Evolutionary conservation across 2,797 vertebrate species (phyloP).

Genomic region (Sphenopsis melanotis): DNA sequence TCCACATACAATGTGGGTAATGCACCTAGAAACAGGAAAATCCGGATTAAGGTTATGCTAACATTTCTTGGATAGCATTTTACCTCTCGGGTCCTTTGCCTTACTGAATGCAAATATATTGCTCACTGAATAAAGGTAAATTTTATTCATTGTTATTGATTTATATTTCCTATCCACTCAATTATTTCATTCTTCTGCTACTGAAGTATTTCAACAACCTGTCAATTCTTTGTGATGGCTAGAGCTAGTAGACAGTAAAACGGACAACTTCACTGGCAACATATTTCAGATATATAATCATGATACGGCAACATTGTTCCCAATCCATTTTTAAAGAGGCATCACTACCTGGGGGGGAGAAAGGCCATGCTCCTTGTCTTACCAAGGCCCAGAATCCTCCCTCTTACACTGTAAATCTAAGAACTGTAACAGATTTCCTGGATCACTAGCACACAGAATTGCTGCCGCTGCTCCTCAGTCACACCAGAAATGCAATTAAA

Average conservation of each 20-base stretch:
- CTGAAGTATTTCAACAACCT: not conserved
- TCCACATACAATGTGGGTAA: not conserved
- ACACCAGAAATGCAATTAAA: not conserved
- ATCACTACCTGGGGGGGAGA: not conserved
- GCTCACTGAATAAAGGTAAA: not conserved
- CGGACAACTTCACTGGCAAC: not conserved
- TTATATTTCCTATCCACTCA: not conserved
- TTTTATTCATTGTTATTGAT: not conserved
- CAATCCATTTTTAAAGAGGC: not conserved
- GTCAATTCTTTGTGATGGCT: not conserved
- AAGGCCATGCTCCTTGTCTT: not conserved
- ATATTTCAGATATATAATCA: not conserved
- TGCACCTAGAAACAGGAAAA: not conserved
- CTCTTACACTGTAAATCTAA: not conserved
- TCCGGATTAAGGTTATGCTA: not conserved
- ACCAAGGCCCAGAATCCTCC: not conserved
- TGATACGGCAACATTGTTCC: not conserved
- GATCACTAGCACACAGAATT: not conserved
- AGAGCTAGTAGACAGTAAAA: not conserved
- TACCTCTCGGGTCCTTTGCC: fast-evolving
- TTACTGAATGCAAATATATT: not conserved
- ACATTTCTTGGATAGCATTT: not conserved
- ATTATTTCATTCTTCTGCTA: not conserved
- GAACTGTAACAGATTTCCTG: not conserved
- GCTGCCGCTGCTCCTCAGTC: not conserved